phyloP scores from a whole-genome alignment of 1,140 invertebrate species.

The Bombus terrestris region DNA sequence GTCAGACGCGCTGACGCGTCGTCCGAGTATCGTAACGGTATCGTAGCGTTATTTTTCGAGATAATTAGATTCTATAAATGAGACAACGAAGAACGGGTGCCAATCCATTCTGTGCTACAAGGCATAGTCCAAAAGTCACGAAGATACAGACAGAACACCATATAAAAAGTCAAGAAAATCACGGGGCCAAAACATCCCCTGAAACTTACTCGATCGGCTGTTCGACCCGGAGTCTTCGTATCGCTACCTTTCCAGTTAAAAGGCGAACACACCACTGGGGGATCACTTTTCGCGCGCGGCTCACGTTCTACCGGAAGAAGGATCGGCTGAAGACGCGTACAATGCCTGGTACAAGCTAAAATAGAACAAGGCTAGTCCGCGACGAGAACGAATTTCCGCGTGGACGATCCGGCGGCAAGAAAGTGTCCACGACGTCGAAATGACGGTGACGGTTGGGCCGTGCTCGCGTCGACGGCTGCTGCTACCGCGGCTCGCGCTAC shows the following conservation, averaged over 20 bases:
- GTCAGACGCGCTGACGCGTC: background rate
- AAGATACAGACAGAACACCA: too few species aligned
- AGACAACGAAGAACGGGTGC: too few species aligned
- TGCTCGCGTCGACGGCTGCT: conserved; percentile 71
- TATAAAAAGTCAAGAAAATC: background rate
- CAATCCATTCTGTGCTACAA: background rate
- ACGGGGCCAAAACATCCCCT: too few species aligned
- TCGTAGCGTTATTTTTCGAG: background rate
- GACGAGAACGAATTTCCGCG: conserved; percentile 50
- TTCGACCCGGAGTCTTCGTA: conserved; percentile 3
- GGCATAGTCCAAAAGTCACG: fast-evolving
- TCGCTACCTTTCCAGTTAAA: conserved; percentile 22
- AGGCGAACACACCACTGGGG: conserved; percentile 51
- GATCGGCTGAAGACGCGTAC: background rate
- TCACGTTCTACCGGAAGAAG: conserved; percentile 3
- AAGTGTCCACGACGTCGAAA: conserved; percentile 70
- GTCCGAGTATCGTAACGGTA: conserved; percentile 5
- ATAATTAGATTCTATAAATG: background rate
- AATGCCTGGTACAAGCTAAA: background rate
- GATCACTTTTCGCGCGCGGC: conserved; percentile 62
- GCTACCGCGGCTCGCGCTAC: conserved; percentile 68
- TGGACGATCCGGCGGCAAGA: conserved; percentile 49
- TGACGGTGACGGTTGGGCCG: conserved; percentile 71
- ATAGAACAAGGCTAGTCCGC: background rate
- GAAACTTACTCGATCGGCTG: conserved; percentile 14